Evolutionary conservation across 1,140 invertebrate species (phyloP).

Genomic region (Cydia strobilella): DNA sequence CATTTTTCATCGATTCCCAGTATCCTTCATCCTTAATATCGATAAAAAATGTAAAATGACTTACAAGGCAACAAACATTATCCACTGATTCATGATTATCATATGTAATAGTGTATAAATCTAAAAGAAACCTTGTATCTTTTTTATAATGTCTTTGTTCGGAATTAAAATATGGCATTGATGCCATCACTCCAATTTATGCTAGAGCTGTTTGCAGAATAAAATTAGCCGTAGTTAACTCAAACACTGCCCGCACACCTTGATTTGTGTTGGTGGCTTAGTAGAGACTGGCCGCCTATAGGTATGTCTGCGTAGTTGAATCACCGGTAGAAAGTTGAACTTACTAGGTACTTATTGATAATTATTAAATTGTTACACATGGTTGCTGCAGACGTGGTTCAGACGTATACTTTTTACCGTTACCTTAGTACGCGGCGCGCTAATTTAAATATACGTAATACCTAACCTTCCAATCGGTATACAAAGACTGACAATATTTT

Average conservation of each 20-base stretch:
- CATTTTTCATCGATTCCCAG: conserved; percentile 49
- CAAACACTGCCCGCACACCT: conserved; percentile 40
- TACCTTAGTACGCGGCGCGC: conserved; percentile 57
- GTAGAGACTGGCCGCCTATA: conserved; percentile 47
- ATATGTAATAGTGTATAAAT: conserved; percentile 91
- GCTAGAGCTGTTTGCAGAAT: conserved; percentile 33
- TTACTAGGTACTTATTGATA: conserved; percentile 62
- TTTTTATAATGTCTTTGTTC: conserved; percentile 90
- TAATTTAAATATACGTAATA: conserved; percentile 53
- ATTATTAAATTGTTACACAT: conserved; percentile 69
- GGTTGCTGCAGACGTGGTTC: conserved; percentile 66
- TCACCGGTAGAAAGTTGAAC: conserved; percentile 74
- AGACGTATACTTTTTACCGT: conserved; percentile 64
- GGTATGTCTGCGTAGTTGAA: conserved; percentile 58
- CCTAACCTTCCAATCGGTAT: neutral
- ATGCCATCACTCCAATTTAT: conserved; percentile 65
- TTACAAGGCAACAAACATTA: conserved; percentile 78
- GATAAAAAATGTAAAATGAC: conserved; percentile 46
- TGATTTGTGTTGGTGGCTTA: conserved; percentile 35
- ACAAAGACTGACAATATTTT: neutral
- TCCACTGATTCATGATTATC: conserved; percentile 88
- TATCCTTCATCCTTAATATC: neutral
- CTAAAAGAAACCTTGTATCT: conserved; percentile 89
- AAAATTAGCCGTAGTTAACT: conserved; percentile 30
- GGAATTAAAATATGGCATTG: conserved; percentile 75